A percentile compares a stretch with the other conserved stretches of the same genome.
Conservation (phyloP, 37 sponge, comb jelly and placozoan species). For the Ephydatia muelleri region DNA sequence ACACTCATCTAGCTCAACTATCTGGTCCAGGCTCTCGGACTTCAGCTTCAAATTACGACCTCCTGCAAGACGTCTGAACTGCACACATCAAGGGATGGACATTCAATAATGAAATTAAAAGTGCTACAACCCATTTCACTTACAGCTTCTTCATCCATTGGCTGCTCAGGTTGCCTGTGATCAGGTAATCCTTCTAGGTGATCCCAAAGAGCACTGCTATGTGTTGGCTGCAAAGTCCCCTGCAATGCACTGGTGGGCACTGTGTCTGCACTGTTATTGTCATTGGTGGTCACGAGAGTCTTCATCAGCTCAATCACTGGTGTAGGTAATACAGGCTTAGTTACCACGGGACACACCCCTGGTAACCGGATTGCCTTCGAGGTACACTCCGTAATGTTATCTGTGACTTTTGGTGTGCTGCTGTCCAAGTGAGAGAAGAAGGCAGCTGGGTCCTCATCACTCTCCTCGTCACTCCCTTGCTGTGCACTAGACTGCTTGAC, state of each 20-base stretch:
- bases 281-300: background rate
- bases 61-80: constrained; percentile 54
- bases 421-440: constrained; percentile 63
- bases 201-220: background rate
- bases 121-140: background rate
- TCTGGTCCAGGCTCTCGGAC: constrained; percentile 32
- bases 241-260: background rate
- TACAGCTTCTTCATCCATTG: background rate
- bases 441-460: constrained; percentile 31
- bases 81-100: background rate
- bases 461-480: constrained; percentile 30
- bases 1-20: constrained; percentile 41
- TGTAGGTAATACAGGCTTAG: background rate
- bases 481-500: background rate
- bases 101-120: background rate
- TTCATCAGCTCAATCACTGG: too few species aligned
- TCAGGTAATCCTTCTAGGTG: background rate
- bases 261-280: background rate
- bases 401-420: background rate
- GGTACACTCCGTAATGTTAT: background rate
- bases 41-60: constrained; percentile 1
- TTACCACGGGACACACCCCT: background rate
- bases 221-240: background rate
- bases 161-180: background rate
- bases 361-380: background rate